These are phyloP conservation scores for Xanthorhoe spadicearia DNA, from an alignment of 2,888 invertebrate genomes.

Conservation along the genomic window DNA sequence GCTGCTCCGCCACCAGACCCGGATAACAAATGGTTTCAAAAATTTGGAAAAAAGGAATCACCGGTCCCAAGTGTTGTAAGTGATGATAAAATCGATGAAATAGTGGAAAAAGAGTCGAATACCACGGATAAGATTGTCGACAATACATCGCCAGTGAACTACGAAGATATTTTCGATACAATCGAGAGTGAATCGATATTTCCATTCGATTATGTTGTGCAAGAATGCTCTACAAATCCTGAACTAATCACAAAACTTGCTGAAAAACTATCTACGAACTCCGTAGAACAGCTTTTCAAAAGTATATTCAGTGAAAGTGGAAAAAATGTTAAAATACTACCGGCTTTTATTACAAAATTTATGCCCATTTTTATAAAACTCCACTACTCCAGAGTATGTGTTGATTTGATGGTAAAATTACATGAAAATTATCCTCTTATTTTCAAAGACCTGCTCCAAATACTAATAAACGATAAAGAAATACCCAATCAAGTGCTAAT, in stretches of 20 bases:
- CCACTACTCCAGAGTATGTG: constrained; percentile 52
- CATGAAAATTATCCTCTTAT: constrained; percentile 46
- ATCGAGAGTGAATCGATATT: constrained; percentile 52
- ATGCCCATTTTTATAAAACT: constrained; percentile 56
- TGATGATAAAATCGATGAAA: constrained; percentile 12
- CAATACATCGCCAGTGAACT: constrained; percentile 19
- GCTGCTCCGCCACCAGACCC: constrained; percentile 47
- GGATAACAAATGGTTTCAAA: constrained; percentile 57
- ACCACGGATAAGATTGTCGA: constrained; percentile 10
- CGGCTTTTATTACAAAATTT: constrained; percentile 51
- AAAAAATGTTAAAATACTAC: constrained; percentile 48
- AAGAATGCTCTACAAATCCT: constrained; percentile 52
- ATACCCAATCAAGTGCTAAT: constrained; percentile 56
- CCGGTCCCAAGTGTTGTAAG: background rate
- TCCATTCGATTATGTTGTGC: constrained; percentile 48
- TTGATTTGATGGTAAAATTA: constrained; percentile 60
- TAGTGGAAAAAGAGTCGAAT: constrained; percentile 6
- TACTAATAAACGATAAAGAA: constrained; percentile 54
- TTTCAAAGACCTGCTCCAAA: constrained; percentile 51
- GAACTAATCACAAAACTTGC: constrained; percentile 52
- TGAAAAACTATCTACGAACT: constrained; percentile 46
- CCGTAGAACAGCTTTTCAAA: constrained; percentile 56
- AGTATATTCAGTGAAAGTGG: constrained; percentile 50
- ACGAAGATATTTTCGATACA: constrained; percentile 51
- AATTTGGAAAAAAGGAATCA: constrained; percentile 48